Base-by-base conservation (phyloP, 2,888 invertebrate genomes). In the Phoronis australis region DNA sequence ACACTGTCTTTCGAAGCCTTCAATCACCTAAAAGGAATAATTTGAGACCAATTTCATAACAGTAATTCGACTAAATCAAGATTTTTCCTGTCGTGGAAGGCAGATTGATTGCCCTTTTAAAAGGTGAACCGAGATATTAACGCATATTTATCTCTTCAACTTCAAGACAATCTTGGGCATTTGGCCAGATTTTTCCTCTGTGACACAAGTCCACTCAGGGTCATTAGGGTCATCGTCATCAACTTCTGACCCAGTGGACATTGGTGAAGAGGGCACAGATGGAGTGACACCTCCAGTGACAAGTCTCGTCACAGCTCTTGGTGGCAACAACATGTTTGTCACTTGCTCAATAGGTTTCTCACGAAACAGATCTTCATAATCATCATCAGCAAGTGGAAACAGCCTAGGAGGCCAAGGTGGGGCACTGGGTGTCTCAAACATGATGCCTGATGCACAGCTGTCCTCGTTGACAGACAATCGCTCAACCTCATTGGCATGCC, bases 171-270 rank as follows among this genome's bases (percentile, higher is more conserved):
- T n/a, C n/a, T n/a, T n/a, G n/a, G n/a, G n/a, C n/a, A n/a, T n/a
- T n/a, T n/a, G n/a, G n/a, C n/a, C n/a, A n/a, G n/a, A n/a, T n/a
- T n/a, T n/a, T n/a, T n/a, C n/a, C n/a, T n/a, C n/a, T n/a, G n/a
- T n/a, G n/a, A n/a, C n/a, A n/a, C n/a, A n/a, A n/a, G 62, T 65
- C 74, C 74, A 74, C 47, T 74, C 74, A 0, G 72, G 71, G 49
- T 74, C 73, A 50, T 68, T 64, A 0, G 66, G 60, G 45, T 66
- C 66, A 18, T n/a, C 9, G 47, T 39, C n/a, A 21, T 21, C 20
- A 15, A 23, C 18, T 47, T 22, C 18, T 6, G n/a, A 23, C 23
- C 25, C 5, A 26, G 40, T n/a, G 24, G 50, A 48, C 12, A 42
- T 37, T 18, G 48, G 45, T 20, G 47, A 47, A 5, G 47, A 15